Evolutionary conservation across 1,140 invertebrate species (phyloP), one percentile per base, ranked within the genome.

Genomic region (Pseudobourletiella spinata): DNA sequence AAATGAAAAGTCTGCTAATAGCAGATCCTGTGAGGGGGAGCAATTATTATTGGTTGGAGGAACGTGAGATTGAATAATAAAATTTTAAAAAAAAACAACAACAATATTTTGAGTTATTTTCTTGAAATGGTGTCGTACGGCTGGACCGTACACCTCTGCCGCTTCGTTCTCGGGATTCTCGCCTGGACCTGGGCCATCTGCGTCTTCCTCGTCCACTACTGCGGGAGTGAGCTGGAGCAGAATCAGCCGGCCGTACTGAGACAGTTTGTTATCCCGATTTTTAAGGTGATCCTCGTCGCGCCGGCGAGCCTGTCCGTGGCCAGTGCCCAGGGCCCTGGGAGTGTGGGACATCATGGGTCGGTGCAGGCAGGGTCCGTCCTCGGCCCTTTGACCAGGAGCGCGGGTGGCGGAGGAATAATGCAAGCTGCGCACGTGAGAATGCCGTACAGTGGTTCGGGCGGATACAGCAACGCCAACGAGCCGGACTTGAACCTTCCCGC

Each of bases 151-250:
- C n/a, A n/a, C n/a, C n/a, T n/a, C 26, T 57, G 42, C 44, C 60
- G 67, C 35, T 57, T 65, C 6, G 35, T 62, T 3, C 39, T 68
- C 3, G 63, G 63, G 2, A 56, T 68, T 25, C 3, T 65, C 2
- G 63, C 63, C 25, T 68, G 67, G 67, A 65, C 56, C 3, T 68
- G 67, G 67, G 67, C 67, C 15, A 63, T 68, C 14, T 52, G 59
- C 15, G 42, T 65, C 2, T 68, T 65, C 26, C 22, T 62, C 1
- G 22, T 68, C 24, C 35, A 46, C 26, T 65, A 65, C 42, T 59
- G 61, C 25, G 61, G 63, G 4, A 44, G 63, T n/a, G 62, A 67
- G 15, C 46, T 57, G 14, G 48, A 60, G n/a, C 8, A 30, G 15
- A 57, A 42, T 18, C 43, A 29, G 3, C 63, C 63, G 20, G 43